Evolutionary conservation across 2,888 invertebrate species (phyloP), one percentile per base, ranked within the genome.

Genomic region (Drosophila peninsularis): DNA sequence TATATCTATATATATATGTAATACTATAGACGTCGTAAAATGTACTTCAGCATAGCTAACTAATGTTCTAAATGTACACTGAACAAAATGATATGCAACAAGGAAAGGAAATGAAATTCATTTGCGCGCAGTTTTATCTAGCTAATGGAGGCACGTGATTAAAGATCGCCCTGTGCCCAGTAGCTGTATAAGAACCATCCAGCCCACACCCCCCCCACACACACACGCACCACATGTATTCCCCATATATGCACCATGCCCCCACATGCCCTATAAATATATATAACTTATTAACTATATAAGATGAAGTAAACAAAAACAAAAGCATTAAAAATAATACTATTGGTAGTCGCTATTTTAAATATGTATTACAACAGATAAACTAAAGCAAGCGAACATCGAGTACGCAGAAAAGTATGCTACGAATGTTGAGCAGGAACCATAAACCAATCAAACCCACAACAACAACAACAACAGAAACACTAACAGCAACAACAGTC

Each of bases 241-340:
- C 62, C 57, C 47, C 65, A 81, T 61, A 81, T 65, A 80, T 53
- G 65, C 63, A 77, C 60, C 72, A 66, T 62, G 50, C 60, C 66
- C 45, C 45, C 5, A 64, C 62, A 78, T 62, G 60, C 66, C 79
- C 78, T 83, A 83, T 86, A 86, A 82, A 84, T 88, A 84, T 87
- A 88, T 84, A 87, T 86, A 82, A 87, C 89, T 89, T 85, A 85
- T 82, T 89, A 88, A 75, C 86, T 89, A 85, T 82, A 82, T 85
- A 89, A 85, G 81, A 62, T 57, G 72, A 75, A 83, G 55, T 79
- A 82, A 79, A 75, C 56, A 44, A 50, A 47, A 47, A 19, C n/a
- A 60, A 62, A 80, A 66, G 2, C 21, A 44, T 44, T 30, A 47
- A n/a, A 45, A 52, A 37, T 80, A 83, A 81, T 70, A 71, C 74